phyloP scores from a whole-genome alignment of 2,888 invertebrate species.

The Pedicia rivosa region DNA sequence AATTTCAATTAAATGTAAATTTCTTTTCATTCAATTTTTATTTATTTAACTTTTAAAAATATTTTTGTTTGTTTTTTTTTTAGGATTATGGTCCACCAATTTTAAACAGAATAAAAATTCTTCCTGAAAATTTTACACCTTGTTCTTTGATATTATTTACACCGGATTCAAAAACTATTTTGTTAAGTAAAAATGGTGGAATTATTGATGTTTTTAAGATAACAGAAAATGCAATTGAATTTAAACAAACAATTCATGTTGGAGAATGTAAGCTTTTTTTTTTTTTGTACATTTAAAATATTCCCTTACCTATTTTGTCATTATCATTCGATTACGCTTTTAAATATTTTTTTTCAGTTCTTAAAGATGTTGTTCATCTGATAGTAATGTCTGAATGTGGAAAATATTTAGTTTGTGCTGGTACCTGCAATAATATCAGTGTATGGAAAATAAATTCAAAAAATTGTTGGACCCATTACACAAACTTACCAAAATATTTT shows the following conservation, averaged over 20 bases:
- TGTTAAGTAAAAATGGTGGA: slow-evolving; percentile 28
- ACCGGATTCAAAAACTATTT: slow-evolving; percentile 27
- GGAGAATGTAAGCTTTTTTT: slow-evolving; percentile 21
- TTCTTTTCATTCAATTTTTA: too few relatives aligned
- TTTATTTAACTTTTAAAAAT: too few relatives aligned
- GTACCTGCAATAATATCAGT: slow-evolving; percentile 44
- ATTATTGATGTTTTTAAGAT: slow-evolving; percentile 29
- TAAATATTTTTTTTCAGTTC: slow-evolving; percentile 28
- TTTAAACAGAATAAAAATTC: slow-evolving; percentile 24
- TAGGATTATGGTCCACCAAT: slow-evolving; percentile 17
- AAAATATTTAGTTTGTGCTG: slow-evolving; percentile 49
- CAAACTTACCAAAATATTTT: slow-evolving; percentile 51
- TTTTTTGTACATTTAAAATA: too few relatives aligned
- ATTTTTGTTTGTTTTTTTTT: slow-evolving; percentile 13
- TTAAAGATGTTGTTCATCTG: slow-evolving; percentile 39
- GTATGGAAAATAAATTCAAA: slow-evolving; percentile 38
- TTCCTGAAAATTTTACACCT: slow-evolving; percentile 24
- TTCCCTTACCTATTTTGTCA: neutral
- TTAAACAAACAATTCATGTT: slow-evolving; percentile 25
- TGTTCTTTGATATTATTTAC: slow-evolving; percentile 30
- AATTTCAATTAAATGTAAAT: slow-evolving; percentile 26
- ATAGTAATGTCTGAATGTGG: slow-evolving; percentile 36
- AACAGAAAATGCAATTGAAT: slow-evolving; percentile 22
- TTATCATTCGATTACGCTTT: neutral
- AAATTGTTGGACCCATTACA: slow-evolving; percentile 30